Evolutionary conservation across 2,888 invertebrate genomes (phyloP), one percentile per base, ranked within the genome.

Genomic region (Watsonalla binaria): DNA sequence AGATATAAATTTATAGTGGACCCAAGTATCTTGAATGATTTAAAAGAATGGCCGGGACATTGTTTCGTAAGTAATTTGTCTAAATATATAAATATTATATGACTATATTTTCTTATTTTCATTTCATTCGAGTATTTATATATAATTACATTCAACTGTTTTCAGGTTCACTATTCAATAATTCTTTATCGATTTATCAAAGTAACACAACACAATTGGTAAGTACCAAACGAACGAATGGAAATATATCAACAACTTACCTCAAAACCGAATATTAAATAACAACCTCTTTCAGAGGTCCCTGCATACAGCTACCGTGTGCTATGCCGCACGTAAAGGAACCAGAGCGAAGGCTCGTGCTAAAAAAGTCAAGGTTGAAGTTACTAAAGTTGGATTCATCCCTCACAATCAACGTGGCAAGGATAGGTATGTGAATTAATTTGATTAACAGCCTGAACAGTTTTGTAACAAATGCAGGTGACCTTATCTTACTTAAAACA

Each of bases 311-410:
- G 84, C 93, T 59, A 82, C 92, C 60, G 79, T 92, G 50, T 88
- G 90, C 62, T 95, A 94, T 86, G 96, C 96, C 5, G 96, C 96
- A 0, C 92, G 97, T 59, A 96, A 95, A 82, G 96, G 96, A 51
- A 96, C 96, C 5, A 92, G 96, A 61, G 96, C 95, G 51, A 94
- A 93, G 67, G 94, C 94, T 37, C 92, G 92, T 51, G 95, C 95
- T 54, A 94, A 94, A 69, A 96, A 95, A 86, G 94, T 95, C 35
- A 95, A 95, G 84, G 92, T 93, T 39, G 95, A 94, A 78, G 92
- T 94, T 8, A 92, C 94, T 60, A 96, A 96, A 91, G 90, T 94
- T 53, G 95, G 93, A 47, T 95, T 95, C 65, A 93, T 95, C 54
- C 95, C 95, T 0, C 94, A 94, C 68, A 94, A 94, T 65, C 92